phyloP scores from a whole-genome alignment of 2,888 invertebrate species.

The Lumbricus terrestris region DNA sequence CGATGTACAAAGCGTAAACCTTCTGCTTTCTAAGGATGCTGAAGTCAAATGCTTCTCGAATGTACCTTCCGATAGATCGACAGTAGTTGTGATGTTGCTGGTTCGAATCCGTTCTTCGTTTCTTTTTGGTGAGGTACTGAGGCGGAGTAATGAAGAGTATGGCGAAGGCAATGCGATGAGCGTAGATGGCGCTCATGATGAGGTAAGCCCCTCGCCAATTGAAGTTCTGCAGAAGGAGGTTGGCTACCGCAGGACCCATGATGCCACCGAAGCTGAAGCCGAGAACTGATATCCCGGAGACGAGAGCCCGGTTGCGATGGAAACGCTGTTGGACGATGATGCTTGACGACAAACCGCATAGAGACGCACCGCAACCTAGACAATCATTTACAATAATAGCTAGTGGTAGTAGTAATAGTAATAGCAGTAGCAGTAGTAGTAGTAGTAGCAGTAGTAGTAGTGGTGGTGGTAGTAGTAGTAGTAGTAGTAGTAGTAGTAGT shows the following conservation, averaged over 20 bases:
- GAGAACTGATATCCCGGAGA: background rate
- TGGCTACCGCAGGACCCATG: background rate
- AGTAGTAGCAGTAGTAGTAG: no score
- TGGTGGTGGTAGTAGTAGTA: no score
- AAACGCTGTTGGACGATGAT: conserved; percentile 16
- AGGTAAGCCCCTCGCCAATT: conserved; percentile 14
- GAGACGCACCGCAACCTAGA: conserved; percentile 6
- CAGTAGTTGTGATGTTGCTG: background rate
- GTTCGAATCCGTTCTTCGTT: background rate
- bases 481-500: no score
- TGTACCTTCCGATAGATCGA: background rate
- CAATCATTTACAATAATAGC: no score
- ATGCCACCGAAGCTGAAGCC: conserved; percentile 13
- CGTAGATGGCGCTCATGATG: conserved; percentile 14
- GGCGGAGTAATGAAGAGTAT: background rate
- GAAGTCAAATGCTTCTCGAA: background rate
- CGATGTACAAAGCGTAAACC: background rate
- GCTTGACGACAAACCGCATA: background rate
- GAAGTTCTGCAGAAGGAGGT: background rate
- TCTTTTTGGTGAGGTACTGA: background rate
- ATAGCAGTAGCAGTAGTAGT: no score
- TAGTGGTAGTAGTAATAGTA: no score
- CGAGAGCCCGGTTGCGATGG: background rate
- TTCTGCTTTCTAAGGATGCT: conserved; percentile 8
- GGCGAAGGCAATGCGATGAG: conserved; percentile 9